Base-by-base conservation (phyloP, 2,113 vertebrate genomes). In the Tachuris rubrigastra region DNA sequence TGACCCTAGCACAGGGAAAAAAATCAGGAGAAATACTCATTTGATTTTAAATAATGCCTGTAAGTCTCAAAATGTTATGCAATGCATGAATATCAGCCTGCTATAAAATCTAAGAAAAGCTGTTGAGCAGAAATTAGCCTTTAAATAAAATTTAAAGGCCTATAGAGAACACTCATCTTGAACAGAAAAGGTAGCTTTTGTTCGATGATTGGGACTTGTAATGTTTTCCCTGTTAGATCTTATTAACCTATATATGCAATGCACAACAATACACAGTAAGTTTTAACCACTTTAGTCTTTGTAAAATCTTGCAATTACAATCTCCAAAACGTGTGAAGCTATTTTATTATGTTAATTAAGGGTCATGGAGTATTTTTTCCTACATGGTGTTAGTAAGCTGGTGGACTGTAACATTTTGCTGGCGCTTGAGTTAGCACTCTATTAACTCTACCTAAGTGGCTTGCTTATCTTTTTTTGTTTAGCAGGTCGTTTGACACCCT, bases 291-390 rank as follows among this genome's bases (percentile, higher is more conserved):
- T 87, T 90, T 66, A 88, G 41, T 56, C 84, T 94, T 87, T 55
- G 33, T 80, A 87, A 91, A 93, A 93, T 72, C 85, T 94, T 25
- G 17, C 74, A 88, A 74, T 93, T 96, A 87, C 86, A 93, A 85
- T 91, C 44, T 91, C 42, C 41, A 81, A 91, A 96, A 86, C 73
- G 89, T 67, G 76, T 84, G 85, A 90, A 95, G 58, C 24, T 86
- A 63, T 96, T 95, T 94, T 79, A 95, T 88, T 82, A 80, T 65
- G 84, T 92, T 97, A 97, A 96, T 97, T 97, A 96, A 91, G 68
- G 78, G 49, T 95, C 95, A 74, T 82, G 73, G 81, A 80, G 23
- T 89, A 92, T 82, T 86, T 31, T 89, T 95, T 65, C 65, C 33
- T 92, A 72, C 19, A 31, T 15, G 67, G 84, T 75, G 30, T 87